phyloP scores from a whole-genome alignment of 1,140 invertebrate genomes.

The Lithobius niger region DNA sequence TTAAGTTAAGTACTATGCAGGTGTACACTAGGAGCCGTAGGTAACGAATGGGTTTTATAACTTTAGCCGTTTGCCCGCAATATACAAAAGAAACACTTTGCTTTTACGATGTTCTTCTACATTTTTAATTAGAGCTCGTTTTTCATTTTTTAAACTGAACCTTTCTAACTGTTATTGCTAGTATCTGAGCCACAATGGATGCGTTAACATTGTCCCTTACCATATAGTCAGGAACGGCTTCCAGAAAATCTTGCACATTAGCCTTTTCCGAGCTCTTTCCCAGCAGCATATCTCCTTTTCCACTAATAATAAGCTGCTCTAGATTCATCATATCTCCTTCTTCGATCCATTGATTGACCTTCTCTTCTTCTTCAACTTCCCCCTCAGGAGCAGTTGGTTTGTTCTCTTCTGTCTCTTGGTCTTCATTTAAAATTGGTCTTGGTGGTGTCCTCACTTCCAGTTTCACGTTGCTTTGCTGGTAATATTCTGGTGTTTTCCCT shows the following conservation, averaged over 20 bases:
- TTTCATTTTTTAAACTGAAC: too few relatives aligned
- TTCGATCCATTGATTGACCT: constrained; percentile 47
- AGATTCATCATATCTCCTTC: constrained; percentile 74
- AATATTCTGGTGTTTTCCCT: constrained; percentile 23
- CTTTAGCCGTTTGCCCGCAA: too few relatives aligned
- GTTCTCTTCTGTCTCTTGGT: constrained; percentile 2
- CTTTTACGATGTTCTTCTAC: too few relatives aligned
- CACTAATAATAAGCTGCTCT: constrained; percentile 68
- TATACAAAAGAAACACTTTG: too few relatives aligned
- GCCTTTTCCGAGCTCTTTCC: constrained; percentile 54
- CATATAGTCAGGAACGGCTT: constrained; percentile 81
- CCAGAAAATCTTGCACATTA: constrained; percentile 75
- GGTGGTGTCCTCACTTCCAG: constrained; percentile 13
- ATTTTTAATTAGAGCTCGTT: too few relatives aligned
- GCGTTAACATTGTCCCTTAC: constrained; percentile 44
- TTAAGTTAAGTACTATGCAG: too few relatives aligned
- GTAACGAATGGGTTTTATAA: too few relatives aligned
- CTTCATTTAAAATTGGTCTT: constrained; percentile 7
- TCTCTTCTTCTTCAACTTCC: constrained; percentile 26
- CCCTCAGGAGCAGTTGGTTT: background rate
- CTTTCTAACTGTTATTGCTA: too few relatives aligned
- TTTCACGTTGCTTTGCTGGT: constrained; percentile 14
- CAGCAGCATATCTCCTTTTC: constrained; percentile 62
- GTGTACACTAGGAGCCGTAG: too few relatives aligned
- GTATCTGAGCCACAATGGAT: too few relatives aligned